These are phyloP conservation scores for Saccostrea cuccullata DNA, from an alignment of 1,140 invertebrate species.

Conservation along the genomic window DNA sequence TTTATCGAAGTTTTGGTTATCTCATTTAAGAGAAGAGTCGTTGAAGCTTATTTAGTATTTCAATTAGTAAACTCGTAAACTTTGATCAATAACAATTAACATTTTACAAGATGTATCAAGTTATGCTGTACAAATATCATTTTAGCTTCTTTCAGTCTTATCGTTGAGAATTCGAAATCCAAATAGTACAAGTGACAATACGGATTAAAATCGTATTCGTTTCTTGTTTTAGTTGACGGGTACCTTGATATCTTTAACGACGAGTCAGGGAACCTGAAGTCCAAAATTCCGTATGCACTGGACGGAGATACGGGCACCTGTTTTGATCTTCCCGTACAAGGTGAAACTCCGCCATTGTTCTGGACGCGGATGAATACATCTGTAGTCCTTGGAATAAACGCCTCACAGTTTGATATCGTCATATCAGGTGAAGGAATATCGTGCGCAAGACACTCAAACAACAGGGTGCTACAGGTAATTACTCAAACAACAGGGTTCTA, in stretches of 20 bases:
- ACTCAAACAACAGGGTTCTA: background rate
- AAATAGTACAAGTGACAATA: too few species aligned
- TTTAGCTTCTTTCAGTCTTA: too few species aligned
- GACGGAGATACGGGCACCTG: slow-evolving; percentile 41
- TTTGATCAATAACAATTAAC: too few species aligned
- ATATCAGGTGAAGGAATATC: slow-evolving; percentile 46
- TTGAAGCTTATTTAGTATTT: too few species aligned
- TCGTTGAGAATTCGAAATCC: too few species aligned
- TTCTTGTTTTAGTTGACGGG: slow-evolving; percentile 39
- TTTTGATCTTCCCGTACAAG: slow-evolving; percentile 48
- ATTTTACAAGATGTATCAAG: too few species aligned
- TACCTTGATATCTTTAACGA: slow-evolving; percentile 54
- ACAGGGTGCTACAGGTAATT: slow-evolving; percentile 49
- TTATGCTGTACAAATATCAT: too few species aligned
- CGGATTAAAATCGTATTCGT: background rate
- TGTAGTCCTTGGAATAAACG: slow-evolving; percentile 34
- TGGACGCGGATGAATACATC: slow-evolving; percentile 53
- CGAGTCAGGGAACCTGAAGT: background rate
- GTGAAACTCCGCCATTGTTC: slow-evolving; percentile 46
- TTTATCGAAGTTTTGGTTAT: too few species aligned
- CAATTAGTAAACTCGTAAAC: too few species aligned
- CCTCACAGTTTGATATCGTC: slow-evolving; percentile 42
- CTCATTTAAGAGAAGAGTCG: too few species aligned
- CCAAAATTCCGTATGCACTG: slow-evolving; percentile 2
- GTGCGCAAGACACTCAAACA: slow-evolving; percentile 28